Conservation (phyloP, 2,888 invertebrate genomes). For the Penaeus monodon region DNA sequence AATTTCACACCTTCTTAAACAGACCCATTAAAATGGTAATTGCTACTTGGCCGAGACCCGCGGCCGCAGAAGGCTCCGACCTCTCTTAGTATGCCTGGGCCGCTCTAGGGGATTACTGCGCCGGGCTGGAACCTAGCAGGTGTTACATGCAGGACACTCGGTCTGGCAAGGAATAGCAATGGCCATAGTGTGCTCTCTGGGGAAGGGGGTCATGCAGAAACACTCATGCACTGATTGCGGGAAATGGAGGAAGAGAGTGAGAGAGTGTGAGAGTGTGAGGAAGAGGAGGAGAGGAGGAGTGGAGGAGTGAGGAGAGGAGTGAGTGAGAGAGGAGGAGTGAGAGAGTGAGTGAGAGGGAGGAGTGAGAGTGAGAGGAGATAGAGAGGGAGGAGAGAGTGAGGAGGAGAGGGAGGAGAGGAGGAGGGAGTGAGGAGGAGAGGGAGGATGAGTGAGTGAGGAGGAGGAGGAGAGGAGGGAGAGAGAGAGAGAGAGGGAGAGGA, state of each 20-base stretch:
- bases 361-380: background rate
- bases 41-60: conserved; percentile 18
- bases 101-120: background rate
- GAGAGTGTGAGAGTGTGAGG: background rate
- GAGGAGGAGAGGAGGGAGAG: background rate
- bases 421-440: background rate
- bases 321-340: background rate
- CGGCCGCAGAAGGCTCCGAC: background rate
- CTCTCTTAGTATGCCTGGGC: conserved; percentile 11
- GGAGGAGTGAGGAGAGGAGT: too few species aligned
- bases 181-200: too few species aligned
- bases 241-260: too few species aligned
- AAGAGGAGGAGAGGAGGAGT: background rate
- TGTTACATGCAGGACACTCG: too few species aligned
- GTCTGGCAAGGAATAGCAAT: too few species aligned
- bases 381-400: background rate
- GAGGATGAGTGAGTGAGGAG: background rate
- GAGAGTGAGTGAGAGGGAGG: background rate
- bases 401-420: too few species aligned
- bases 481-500: background rate
- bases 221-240: background rate
- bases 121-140: too few species aligned
- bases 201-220: background rate
- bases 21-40: conserved; percentile 38
- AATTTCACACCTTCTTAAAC: conserved; percentile 41